Evolutionary conservation across 2,888 invertebrate species (phyloP).

Genomic region (Podabrus alpinus): DNA sequence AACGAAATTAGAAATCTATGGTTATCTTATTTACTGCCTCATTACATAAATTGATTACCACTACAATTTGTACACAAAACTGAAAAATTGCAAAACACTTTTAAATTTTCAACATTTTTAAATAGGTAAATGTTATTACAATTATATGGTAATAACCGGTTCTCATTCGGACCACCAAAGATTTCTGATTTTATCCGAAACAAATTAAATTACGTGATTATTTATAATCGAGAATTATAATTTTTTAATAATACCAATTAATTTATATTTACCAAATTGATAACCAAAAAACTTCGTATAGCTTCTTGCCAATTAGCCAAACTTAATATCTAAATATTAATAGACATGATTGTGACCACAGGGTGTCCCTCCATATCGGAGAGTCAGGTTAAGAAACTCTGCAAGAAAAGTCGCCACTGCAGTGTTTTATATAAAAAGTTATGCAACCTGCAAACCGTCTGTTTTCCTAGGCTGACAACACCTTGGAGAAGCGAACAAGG

Average conservation of each 20-base stretch:
- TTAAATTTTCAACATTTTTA: not conserved
- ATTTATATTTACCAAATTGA: not conserved
- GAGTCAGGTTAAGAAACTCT: too few species aligned
- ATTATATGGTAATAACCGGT: not conserved
- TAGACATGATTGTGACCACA: not conserved
- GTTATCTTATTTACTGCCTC: not conserved
- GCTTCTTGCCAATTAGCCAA: not conserved
- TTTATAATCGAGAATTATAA: not conserved
- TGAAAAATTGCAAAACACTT: not conserved
- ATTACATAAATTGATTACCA: not conserved
- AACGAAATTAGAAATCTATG: not conserved
- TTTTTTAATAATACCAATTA: not conserved
- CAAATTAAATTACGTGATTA: not conserved
- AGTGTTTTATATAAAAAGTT: too few species aligned
- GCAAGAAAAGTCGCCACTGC: too few species aligned
- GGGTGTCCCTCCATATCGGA: not conserved
- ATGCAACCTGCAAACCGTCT: too few species aligned
- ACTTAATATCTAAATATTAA: not conserved
- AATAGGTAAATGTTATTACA: not conserved
- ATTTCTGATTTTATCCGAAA: not conserved
- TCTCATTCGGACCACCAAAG: slow-evolving; percentile 2
- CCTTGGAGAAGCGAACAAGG: too few species aligned
- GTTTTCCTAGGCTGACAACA: too few species aligned
- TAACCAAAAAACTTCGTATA: not conserved
- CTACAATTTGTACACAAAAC: not conserved